A percentile compares a stretch with the other conserved stretches of the same genome.
These are phyloP conservation scores for Oreochromis spilurus DNA, from an alignment of 2,113 vertebrate species.

Conservation along the genomic window DNA sequence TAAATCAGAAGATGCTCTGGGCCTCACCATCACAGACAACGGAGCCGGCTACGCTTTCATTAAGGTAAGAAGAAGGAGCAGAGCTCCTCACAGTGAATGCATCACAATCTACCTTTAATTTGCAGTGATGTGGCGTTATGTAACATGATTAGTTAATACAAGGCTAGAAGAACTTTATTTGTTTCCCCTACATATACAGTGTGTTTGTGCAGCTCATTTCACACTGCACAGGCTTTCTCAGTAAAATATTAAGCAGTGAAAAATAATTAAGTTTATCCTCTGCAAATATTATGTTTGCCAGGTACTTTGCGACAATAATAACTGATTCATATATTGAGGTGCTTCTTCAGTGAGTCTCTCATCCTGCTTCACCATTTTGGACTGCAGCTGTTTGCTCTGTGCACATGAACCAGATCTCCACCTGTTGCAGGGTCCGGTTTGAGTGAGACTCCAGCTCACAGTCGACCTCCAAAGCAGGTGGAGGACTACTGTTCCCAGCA, in stretches of 20 bases:
- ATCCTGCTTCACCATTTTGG: neutral
- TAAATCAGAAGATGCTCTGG: slow-evolving; percentile 87
- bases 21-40: slow-evolving; percentile 95
- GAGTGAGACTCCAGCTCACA: neutral
- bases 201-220: neutral
- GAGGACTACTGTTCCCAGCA: neutral
- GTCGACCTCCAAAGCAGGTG: neutral
- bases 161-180: neutral
- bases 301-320: neutral
- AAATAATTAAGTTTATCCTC: neutral
- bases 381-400: neutral
- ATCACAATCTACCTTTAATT: neutral
- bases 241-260: neutral
- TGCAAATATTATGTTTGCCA: rapidly evolving
- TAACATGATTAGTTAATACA: neutral
- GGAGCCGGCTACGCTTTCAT: slow-evolving; percentile 89
- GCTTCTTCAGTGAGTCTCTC: neutral
- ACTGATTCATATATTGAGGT: neutral
- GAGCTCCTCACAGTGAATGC: neutral
- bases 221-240: neutral
- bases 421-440: neutral
- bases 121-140: neutral
- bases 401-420: neutral
- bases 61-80: slow-evolving; percentile 76
- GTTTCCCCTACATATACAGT: neutral